These are phyloP conservation scores for Rallus crepitans DNA, from an alignment of 2,797 vertebrate species.

Conservation along the genomic window DNA sequence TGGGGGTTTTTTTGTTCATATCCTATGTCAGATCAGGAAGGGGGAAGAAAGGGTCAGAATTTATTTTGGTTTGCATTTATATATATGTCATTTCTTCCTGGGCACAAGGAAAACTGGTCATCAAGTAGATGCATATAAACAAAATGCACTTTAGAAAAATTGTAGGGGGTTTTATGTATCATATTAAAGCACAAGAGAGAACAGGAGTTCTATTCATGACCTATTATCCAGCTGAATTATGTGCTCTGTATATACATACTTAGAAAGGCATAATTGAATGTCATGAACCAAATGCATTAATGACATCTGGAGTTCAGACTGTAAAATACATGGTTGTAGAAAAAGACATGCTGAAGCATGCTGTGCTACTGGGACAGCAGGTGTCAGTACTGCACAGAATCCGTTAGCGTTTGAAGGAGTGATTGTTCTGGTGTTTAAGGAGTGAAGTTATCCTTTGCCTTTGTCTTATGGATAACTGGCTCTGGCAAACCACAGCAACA, in stretches of 20 bases:
- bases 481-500: not conserved
- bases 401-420: not conserved
- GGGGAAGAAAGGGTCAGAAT: not conserved
- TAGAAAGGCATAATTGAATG: not conserved
- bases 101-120: not conserved
- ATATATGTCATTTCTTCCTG: not conserved
- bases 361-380: not conserved
- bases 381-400: not conserved
- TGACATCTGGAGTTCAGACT: not conserved
- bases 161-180: fast-evolving
- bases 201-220: not conserved
- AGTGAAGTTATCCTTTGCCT: not conserved
- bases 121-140: not conserved
- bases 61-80: not conserved
- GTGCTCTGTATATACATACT: not conserved
- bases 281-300: not conserved
- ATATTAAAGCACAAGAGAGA: not conserved
- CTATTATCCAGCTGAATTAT: not conserved
- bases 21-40: not conserved
- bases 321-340: not conserved
- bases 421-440: not conserved
- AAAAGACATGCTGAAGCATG: not conserved
- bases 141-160: not conserved
- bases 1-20: not conserved
- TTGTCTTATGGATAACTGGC: not conserved